These are phyloP conservation scores for Eretmocerus hayati DNA, from an alignment of 2,888 invertebrate genomes.

Conservation along the genomic window DNA sequence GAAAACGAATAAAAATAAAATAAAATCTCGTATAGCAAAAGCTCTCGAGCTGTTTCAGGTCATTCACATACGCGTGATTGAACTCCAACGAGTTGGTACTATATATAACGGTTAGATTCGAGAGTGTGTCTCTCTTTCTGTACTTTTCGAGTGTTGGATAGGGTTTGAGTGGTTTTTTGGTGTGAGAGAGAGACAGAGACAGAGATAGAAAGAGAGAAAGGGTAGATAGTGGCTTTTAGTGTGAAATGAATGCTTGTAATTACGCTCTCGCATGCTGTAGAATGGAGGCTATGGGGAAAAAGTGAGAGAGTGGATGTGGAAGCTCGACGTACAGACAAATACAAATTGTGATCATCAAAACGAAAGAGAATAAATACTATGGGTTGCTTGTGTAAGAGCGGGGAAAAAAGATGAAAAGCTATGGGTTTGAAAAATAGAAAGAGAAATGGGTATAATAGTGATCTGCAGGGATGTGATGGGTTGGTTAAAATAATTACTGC, in stretches of 20 bases:
- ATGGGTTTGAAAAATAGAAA: no score
- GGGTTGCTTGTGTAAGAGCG: no score
- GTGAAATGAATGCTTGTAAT: constrained; percentile 47
- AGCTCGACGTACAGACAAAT: constrained; percentile 7
- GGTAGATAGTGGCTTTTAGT: constrained; percentile 46
- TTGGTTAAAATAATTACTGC: no score
- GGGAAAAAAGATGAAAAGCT: no score
- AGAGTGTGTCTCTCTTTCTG: background rate
- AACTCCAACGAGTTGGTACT: constrained; percentile 20
- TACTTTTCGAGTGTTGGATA: background rate
- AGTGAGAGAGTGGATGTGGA: constrained; percentile 11
- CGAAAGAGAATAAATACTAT: constrained; percentile 12
- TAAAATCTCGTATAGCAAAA: no score
- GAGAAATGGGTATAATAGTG: no score
- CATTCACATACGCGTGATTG: constrained; percentile 17
- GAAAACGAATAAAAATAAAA: no score
- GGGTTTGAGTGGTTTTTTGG: background rate
- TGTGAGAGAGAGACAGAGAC: constrained; percentile 16
- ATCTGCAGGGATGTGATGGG: no score
- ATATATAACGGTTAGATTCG: no score
- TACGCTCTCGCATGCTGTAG: constrained; percentile 33
- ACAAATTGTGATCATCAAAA: constrained; percentile 22
- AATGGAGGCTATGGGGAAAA: constrained; percentile 11
- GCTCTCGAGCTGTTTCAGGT: constrained; percentile 8
- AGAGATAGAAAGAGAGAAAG: no score